Evolutionary conservation across 2,888 invertebrate species (phyloP).

Genomic region (Cosmia trapezina): DNA sequence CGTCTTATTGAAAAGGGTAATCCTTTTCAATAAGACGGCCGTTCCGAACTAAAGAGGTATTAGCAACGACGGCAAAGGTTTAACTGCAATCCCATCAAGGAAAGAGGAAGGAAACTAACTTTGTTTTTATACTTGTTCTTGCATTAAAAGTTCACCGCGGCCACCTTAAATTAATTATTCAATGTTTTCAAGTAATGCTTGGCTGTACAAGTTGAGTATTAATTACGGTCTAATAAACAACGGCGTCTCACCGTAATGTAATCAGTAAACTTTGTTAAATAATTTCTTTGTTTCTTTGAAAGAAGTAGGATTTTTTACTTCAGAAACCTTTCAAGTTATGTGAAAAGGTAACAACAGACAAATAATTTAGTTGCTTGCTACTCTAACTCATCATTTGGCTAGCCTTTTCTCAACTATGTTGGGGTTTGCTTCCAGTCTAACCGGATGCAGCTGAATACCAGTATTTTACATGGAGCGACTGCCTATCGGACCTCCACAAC

Average conservation of each 20-base stretch:
- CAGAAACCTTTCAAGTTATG: conserved; percentile 7
- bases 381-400: too few species aligned
- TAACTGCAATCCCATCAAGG: conserved; percentile 58
- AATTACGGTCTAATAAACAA: conserved; percentile 60
- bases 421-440: too few species aligned
- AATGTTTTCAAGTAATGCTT: conserved; percentile 55
- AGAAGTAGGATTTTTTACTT: conserved; percentile 1
- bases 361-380: conserved; percentile 2
- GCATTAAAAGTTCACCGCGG: conserved; percentile 49
- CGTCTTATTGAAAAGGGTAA: too few species aligned
- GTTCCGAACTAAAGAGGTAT: conserved; percentile 43
- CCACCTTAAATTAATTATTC: conserved; percentile 57
- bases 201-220: conserved; percentile 50
- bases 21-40: conserved; percentile 50
- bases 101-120: conserved; percentile 36
- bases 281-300: conserved; percentile 35
- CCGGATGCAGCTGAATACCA: too few species aligned
- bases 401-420: too few species aligned
- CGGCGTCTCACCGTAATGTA: conserved; percentile 50
- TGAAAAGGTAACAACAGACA: conserved; percentile 4
- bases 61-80: conserved; percentile 49
- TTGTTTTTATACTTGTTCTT: conserved; percentile 48
- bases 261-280: conserved; percentile 52
- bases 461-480: too few species aligned
- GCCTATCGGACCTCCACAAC: too few species aligned